Base-by-base conservation (phyloP, 2,888 invertebrate genomes). In the Emmelina monodactyla region DNA sequence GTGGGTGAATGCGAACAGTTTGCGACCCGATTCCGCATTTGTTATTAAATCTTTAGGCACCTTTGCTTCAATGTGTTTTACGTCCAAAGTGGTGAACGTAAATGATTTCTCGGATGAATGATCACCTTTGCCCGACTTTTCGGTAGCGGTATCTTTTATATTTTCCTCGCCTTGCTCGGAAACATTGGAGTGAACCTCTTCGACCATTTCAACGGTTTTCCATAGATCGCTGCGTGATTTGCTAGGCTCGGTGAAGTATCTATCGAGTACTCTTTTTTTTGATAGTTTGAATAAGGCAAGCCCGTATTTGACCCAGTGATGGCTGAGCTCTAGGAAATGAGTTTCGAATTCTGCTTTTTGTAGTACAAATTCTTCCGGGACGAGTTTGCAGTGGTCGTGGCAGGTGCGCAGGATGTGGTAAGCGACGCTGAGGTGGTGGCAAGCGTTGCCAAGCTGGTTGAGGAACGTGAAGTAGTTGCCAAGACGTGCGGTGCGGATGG, bases 381-480 rank as follows among this genome's bases (percentile, higher is more conserved):
- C 62, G 6, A 78, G 62, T 39, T 73, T 72, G 43, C 80, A 71
- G 41, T 78, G 75, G 29, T 76, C 73, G 49, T 84, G 84, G 45
- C 84, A 78, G 5, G 82, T 79, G 35, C 79, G 65, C 28, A 87
- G 53, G 6, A 86, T 76, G 41, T 78, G 67, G 47, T 82, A 80
- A 1, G 86, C 83, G 25, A 85, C 85, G 46, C 83, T 83, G 38
- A 90, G 66, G 56, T 89, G 87, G 58, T 89, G 87, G 25, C 87
- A 66, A 2, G 86, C 85, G 43, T 80, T 73, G 11, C 58, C 62
- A 11, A 65, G 58, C 39, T 70, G 60, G 38, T 68, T 70, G 2
- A 78, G 51, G 38, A 68, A 71, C 0, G 69, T 73, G 44, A 84
- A 83, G 44, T 82, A 75, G 45, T 78, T 73, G 11, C 82, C 84